These are phyloP conservation scores for Stegana nigrithorax DNA, from an alignment of 2,888 invertebrate genomes.

Conservation along the genomic window DNA sequence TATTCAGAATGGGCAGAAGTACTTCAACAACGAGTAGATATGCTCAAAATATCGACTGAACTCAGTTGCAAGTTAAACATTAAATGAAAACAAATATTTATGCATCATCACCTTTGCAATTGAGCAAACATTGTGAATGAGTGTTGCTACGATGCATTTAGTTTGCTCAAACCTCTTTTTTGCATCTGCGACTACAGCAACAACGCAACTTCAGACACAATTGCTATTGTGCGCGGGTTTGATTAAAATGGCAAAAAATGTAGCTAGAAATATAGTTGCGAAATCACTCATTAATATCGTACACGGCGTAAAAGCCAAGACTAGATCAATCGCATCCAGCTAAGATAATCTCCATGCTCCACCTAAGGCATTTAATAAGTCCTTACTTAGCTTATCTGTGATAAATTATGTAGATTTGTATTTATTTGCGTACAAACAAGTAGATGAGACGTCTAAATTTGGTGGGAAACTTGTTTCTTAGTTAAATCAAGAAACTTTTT, in stretches of 20 bases:
- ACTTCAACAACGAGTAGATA: background rate
- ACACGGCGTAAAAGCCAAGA: background rate
- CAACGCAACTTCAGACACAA: no score
- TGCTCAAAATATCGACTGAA: background rate
- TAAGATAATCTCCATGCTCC: no score
- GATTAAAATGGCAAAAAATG: background rate
- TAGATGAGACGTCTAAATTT: background rate
- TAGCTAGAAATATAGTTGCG: background rate
- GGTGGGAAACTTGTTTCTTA: slow-evolving; percentile 28
- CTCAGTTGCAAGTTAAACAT: background rate
- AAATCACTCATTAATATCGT: background rate
- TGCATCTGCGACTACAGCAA: background rate
- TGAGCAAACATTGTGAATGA: slow-evolving; percentile 54
- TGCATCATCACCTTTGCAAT: no score
- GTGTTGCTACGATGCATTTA: slow-evolving; percentile 54
- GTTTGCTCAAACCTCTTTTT: slow-evolving; percentile 26
- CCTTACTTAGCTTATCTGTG: no score
- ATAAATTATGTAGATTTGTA: slow-evolving; percentile 13
- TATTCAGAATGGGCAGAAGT: slow-evolving; percentile 11
- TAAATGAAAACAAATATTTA: slow-evolving; percentile 49
- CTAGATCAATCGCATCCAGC: no score
- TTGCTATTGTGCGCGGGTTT: no score
- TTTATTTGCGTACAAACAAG: background rate
- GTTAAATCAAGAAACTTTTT: slow-evolving; percentile 15
- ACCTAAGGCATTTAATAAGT: no score